phyloP scores from a whole-genome alignment of 2,888 invertebrate genomes.

The Neoitamus cyanurus region DNA sequence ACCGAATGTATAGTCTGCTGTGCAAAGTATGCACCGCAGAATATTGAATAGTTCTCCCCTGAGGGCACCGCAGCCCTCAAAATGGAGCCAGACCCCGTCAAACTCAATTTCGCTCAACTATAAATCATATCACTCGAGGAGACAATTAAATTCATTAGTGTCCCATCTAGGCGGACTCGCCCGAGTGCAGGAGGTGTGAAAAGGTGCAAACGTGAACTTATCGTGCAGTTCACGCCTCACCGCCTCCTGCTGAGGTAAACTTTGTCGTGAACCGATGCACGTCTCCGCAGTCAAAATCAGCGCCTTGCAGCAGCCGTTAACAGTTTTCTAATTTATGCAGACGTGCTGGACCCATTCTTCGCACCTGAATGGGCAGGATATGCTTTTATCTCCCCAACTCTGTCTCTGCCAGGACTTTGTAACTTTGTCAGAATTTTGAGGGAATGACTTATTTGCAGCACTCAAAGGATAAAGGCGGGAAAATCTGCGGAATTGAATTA shows the following conservation, averaged over 20 bases:
- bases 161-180: background rate
- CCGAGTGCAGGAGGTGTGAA: background rate
- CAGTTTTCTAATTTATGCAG: background rate
- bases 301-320: background rate
- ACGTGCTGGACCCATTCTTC: background rate
- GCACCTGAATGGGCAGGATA: background rate
- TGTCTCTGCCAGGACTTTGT: background rate
- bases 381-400: background rate
- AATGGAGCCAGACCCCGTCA: background rate
- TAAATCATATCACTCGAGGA: constrained; percentile 34
- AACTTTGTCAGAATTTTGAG: background rate
- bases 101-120: constrained; percentile 31
- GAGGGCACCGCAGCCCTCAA: background rate
- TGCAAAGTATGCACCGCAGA: constrained; percentile 12
- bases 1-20: background rate
- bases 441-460: background rate
- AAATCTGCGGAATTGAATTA: background rate
- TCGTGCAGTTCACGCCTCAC: background rate
- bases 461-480: background rate
- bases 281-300: background rate
- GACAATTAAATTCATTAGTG: constrained; percentile 25
- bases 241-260: background rate
- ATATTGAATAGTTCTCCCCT: constrained; percentile 29
- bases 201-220: background rate
- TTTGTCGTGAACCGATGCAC: background rate